Evolutionary conservation across 2,797 vertebrate species (phyloP), one percentile per base, ranked within the genome.

Genomic region (Liparis tanakae): DNA sequence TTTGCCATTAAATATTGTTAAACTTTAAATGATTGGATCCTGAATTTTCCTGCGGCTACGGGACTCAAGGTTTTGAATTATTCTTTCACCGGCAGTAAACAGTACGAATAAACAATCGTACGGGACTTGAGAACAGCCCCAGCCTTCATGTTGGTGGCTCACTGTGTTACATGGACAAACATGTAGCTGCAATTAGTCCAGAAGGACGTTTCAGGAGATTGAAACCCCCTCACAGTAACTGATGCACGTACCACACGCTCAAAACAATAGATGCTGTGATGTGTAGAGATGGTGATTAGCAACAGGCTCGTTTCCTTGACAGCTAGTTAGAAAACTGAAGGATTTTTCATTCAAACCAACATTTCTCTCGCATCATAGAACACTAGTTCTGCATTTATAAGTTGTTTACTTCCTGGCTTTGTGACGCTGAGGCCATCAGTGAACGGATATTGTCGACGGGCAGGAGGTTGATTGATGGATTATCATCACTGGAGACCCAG

Each of bases 391-490:
- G 54, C 70, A 33, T 76, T 46, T 66, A 57, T 41, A 74, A 79
- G 48, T 76, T 71, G 67, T 86, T 82, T 77, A 62, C 65, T 57
- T 79, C 37, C 6, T 56, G 15, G 30, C 56, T 71, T 79, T 83
- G 56, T 67, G 56, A 76, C 10, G 50, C 74, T 22, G 33, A 20
- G 79, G 67, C 63, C 77, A 63, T 80, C 78, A 71, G 71, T 70
- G 70, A 67, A 43, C 13, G 64, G 65, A 74, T 41, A 48, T 15
- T 51, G 74, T 79, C 63, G 69, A 79, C 33, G 37, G 67, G 63
- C 67, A 36, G 33, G 25, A 39, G 44, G 66, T 78, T 89, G 88
- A 90, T 76, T 90, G 88, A 91, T 91, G 83, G 80, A 84, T 88
- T 72, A 83, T 87, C 76, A 85, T 87, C 83, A 86, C 74, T 43